phyloP scores from a whole-genome alignment of 2,113 vertebrate genomes.

The Oreochromis spilurus region DNA sequence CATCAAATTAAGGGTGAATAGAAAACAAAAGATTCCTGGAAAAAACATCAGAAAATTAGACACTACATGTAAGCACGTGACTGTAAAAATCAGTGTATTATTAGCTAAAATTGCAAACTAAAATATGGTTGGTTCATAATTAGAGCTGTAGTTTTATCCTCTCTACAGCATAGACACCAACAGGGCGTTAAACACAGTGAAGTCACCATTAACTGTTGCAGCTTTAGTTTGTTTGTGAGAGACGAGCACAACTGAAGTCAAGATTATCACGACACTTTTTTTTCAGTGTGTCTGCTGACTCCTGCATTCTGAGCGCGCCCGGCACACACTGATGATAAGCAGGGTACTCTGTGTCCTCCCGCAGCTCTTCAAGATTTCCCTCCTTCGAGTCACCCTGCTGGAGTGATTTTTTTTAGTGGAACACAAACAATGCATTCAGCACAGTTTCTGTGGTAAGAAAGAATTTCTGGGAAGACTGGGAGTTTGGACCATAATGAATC shows the following conservation, averaged over 20 bases:
- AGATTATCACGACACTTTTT: not conserved
- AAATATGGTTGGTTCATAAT: not conserved
- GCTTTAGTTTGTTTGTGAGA: not conserved
- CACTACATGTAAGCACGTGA: not conserved
- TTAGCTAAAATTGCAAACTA: not conserved
- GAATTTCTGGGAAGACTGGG: not conserved
- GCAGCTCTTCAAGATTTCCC: not conserved
- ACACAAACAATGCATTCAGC: not conserved
- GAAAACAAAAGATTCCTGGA: not conserved
- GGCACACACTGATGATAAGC: not conserved
- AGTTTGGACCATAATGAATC: not conserved
- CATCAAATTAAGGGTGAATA: not conserved
- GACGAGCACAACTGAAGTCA: not conserved
- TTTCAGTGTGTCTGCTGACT: not conserved
- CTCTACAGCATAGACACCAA: not conserved
- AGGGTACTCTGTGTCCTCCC: not conserved
- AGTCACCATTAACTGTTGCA: not conserved
- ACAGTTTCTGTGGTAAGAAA: not conserved
- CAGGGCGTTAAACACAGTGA: not conserved
- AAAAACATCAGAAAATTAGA: not conserved
- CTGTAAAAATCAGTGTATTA: not conserved
- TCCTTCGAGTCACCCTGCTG: not conserved
- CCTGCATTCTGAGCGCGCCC: not conserved
- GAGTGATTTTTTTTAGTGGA: conserved; percentile 4
- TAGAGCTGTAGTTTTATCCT: not conserved